Evolutionary conservation across 2,888 invertebrate species (phyloP).

Genomic region (Xestia sexstrigata): DNA sequence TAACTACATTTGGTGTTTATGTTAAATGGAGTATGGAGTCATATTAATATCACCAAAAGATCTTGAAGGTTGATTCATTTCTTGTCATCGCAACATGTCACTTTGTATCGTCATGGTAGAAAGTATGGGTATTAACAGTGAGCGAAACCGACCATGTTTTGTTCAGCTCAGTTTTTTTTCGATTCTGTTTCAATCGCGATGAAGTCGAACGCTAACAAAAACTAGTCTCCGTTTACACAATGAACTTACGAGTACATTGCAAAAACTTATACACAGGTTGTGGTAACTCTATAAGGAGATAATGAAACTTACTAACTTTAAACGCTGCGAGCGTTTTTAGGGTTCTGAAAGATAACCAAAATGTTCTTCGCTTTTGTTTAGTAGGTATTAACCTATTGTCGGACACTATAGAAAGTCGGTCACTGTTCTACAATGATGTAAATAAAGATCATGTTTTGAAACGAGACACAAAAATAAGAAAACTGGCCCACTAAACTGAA

Average conservation of each 20-base stretch:
- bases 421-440: conserved; percentile 2
- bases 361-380: conserved; percentile 3
- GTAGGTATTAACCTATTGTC: conserved; percentile 22
- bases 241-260: conserved; percentile 83
- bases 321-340: background rate
- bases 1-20: background rate
- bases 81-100: conserved; percentile 46
- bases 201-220: conserved; percentile 79
- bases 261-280: conserved; percentile 73
- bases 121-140: conserved; percentile 71
- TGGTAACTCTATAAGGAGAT: conserved; percentile 24
- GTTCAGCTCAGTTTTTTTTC: conserved; percentile 77
- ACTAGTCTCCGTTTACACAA: conserved; percentile 78
- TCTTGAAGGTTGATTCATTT: conserved; percentile 16
- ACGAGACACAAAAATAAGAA: conserved; percentile 2
- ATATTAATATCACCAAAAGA: background rate
- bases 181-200: conserved; percentile 73
- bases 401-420: conserved; percentile 14
- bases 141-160: conserved; percentile 85
- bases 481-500: background rate
- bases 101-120: conserved; percentile 71
- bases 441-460: conserved; percentile 27
- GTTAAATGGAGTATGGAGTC: background rate
- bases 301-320: conserved; percentile 8
- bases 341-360: background rate